Evolutionary conservation across 2,797 vertebrate species (phyloP).

Genomic region (Pantherophis vulpinus): DNA sequence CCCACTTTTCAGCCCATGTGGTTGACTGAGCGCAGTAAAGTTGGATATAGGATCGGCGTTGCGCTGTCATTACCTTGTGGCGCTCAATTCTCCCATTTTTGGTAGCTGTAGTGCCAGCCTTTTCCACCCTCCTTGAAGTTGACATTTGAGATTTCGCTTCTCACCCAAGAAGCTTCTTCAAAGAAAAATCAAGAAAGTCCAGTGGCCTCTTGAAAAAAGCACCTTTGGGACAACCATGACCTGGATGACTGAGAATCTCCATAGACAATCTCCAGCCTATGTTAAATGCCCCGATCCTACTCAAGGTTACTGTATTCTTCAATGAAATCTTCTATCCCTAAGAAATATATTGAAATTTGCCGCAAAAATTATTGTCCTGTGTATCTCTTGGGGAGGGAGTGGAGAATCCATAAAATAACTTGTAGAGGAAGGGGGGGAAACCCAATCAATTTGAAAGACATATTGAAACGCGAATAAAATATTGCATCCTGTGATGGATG

Average conservation of each 20-base stretch:
- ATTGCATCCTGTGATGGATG: background rate
- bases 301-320: background rate
- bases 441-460: background rate
- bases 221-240: background rate
- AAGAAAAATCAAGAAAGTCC: background rate
- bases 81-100: background rate
- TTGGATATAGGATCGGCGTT: background rate
- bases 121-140: background rate
- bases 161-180: background rate
- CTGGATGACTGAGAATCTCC: background rate
- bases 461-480: background rate
- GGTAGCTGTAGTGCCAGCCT: background rate
- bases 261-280: background rate
- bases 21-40: no score
- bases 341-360: background rate
- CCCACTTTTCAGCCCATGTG: background rate
- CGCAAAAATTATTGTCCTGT: background rate
- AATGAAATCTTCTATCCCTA: background rate
- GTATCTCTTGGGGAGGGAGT: background rate
- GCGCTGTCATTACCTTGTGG: no score
- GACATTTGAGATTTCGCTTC: background rate
- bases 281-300: background rate
- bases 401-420: background rate
- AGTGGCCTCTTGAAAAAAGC: background rate
- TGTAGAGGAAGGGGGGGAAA: background rate